A percentile compares a stretch with the other conserved stretches of the same genome.
phyloP scores from a whole-genome alignment of 2,888 invertebrate species.

The Diloba caeruleocephala region DNA sequence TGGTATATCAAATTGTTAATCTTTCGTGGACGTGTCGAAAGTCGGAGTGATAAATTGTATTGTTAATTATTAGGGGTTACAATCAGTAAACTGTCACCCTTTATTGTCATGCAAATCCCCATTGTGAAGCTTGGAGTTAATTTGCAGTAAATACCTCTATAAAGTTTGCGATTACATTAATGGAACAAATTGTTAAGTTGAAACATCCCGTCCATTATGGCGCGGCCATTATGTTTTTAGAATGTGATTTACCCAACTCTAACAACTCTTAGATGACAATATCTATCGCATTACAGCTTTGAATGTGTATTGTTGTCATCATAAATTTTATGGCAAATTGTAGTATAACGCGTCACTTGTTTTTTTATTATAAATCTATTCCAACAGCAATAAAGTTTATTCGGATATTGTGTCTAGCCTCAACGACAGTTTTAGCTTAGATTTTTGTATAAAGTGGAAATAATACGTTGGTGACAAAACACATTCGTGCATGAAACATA shows the following conservation, averaged over 20 bases:
- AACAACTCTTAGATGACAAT: conserved; percentile 18
- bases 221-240: conserved; percentile 45
- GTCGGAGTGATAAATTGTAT: conserved; percentile 57
- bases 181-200: conserved; percentile 68
- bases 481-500: conserved; percentile 57
- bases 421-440: conserved; percentile 20
- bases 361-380: conserved; percentile 37
- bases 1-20: neutral
- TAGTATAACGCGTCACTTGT: conserved; percentile 22
- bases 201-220: conserved; percentile 48
- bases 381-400: conserved; percentile 27
- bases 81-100: conserved; percentile 68
- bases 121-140: conserved; percentile 69
- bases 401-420: conserved; percentile 22
- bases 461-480: conserved; percentile 50
- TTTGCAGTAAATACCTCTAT: conserved; percentile 72
- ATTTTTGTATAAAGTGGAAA: conserved; percentile 34
- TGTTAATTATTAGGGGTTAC: conserved; percentile 64
- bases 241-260: conserved; percentile 43
- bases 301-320: neutral
- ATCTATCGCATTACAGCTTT: conserved; percentile 4
- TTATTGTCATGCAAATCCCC: conserved; percentile 74
- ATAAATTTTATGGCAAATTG: conserved; percentile 19
- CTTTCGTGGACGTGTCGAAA: conserved; percentile 41
- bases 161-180: conserved; percentile 66